phyloP scores from a whole-genome alignment of 2,888 invertebrate genomes.

The Nineta flava region DNA sequence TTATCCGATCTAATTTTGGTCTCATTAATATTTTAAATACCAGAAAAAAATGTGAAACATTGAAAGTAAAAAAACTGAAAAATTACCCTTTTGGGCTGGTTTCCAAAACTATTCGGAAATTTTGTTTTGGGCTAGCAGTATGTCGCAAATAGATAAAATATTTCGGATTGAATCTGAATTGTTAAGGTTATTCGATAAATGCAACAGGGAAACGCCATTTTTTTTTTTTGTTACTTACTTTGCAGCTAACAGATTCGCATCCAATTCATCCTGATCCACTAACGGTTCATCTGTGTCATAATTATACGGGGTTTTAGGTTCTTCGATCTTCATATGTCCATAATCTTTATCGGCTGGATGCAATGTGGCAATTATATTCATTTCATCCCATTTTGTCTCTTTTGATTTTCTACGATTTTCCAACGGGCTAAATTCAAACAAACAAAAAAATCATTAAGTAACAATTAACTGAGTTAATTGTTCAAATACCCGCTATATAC shows the following conservation, averaged over 20 bases:
- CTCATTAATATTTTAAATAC: too few species aligned
- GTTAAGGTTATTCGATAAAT: too few species aligned
- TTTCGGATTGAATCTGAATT: too few species aligned
- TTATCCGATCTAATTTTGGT: too few species aligned
- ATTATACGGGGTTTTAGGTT: constrained; percentile 90
- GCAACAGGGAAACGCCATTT: too few species aligned
- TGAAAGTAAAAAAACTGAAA: too few species aligned
- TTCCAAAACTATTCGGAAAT: too few species aligned
- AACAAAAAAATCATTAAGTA: neutral
- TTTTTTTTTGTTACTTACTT: constrained; percentile 51
- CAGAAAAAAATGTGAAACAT: too few species aligned
- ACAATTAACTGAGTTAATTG: neutral
- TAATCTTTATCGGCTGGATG: constrained; percentile 98
- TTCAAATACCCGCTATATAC: neutral
- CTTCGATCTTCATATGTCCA: constrained; percentile 97
- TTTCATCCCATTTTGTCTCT: constrained; percentile 87
- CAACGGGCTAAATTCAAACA: neutral
- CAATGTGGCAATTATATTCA: constrained; percentile 95
- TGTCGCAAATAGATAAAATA: too few species aligned
- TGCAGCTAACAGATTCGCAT: constrained; percentile 59
- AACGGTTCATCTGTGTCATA: constrained; percentile 29
- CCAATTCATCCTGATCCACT: constrained; percentile 39
- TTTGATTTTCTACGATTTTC: constrained; percentile 19
- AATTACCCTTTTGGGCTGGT: too few species aligned
- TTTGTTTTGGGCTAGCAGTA: too few species aligned